These are phyloP conservation scores for Acipenser transmontanus DNA, from an alignment of 2,797 vertebrate genomes.

Conservation along the genomic window DNA sequence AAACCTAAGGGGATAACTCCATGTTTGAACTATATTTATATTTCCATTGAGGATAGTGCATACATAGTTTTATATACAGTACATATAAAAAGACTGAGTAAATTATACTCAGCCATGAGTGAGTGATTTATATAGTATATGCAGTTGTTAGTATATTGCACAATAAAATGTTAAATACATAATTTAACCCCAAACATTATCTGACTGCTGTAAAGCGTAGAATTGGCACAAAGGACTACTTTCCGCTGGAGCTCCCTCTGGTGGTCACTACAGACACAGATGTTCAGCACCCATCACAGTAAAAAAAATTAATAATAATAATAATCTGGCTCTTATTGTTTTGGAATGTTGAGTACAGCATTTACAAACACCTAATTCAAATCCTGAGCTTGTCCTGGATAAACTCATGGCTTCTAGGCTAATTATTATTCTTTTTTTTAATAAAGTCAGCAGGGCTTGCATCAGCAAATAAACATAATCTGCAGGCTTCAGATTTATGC, in stretches of 20 bases:
- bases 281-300: neutral
- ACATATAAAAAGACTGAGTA: neutral
- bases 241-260: neutral
- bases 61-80: conserved; percentile 1
- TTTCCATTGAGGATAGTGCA: neutral
- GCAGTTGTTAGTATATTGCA: neutral
- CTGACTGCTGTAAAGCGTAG: neutral
- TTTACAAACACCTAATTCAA: neutral
- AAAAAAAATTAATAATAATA: neutral
- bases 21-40: neutral
- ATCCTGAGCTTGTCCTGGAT: neutral
- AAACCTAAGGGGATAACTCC: neutral
- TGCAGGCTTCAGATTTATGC: no score
- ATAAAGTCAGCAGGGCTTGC: no score
- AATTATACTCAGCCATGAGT: neutral
- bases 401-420: neutral
- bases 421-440: neutral
- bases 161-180: neutral
- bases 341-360: neutral
- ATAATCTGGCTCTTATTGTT: neutral
- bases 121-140: neutral
- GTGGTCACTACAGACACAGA: conserved; percentile 1
- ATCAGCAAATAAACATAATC: no score
- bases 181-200: neutral
- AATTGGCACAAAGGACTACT: conserved; percentile 3